These are phyloP conservation scores for Miichthys miiuy DNA, from an alignment of 2,797 vertebrate genomes.

Conservation along the genomic window DNA sequence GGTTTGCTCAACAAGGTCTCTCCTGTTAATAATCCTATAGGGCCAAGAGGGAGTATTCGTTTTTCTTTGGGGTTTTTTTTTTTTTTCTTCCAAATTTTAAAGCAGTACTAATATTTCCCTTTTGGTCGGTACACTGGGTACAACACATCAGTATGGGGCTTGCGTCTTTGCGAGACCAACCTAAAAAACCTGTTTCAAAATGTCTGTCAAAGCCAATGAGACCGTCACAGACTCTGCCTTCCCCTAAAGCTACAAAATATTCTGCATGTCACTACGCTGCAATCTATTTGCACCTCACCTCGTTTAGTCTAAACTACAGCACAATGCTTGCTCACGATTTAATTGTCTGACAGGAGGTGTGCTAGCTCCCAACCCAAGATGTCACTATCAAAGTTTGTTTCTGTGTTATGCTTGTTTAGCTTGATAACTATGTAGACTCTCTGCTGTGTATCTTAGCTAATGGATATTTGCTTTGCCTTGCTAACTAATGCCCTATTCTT, in stretches of 20 bases:
- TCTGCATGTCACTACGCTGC: not conserved
- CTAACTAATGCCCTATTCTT: no score
- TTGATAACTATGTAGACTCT: not conserved
- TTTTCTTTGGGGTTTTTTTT: not conserved
- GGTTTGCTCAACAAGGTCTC: constrained; percentile 43
- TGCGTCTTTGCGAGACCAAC: not conserved
- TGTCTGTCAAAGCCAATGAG: not conserved
- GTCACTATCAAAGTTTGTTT: not conserved
- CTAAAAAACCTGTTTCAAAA: not conserved
- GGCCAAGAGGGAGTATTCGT: not conserved
- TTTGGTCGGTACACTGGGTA: not conserved
- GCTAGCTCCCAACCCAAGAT: not conserved
- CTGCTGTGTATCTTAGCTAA: not conserved
- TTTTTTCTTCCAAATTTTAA: not conserved
- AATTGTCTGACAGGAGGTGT: not conserved
- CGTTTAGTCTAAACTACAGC: not conserved
- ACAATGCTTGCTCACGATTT: not conserved
- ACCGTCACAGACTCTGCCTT: not conserved
- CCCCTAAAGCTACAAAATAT: not conserved
- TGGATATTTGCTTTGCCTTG: no score
- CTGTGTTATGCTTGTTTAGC: not conserved
- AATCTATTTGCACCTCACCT: not conserved
- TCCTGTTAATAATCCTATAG: constrained; percentile 34
- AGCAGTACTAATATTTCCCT: not conserved
- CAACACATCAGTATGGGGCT: not conserved